phyloP scores from a whole-genome alignment of 2,113 vertebrate species.

The Oncorhynchus mykiss region DNA sequence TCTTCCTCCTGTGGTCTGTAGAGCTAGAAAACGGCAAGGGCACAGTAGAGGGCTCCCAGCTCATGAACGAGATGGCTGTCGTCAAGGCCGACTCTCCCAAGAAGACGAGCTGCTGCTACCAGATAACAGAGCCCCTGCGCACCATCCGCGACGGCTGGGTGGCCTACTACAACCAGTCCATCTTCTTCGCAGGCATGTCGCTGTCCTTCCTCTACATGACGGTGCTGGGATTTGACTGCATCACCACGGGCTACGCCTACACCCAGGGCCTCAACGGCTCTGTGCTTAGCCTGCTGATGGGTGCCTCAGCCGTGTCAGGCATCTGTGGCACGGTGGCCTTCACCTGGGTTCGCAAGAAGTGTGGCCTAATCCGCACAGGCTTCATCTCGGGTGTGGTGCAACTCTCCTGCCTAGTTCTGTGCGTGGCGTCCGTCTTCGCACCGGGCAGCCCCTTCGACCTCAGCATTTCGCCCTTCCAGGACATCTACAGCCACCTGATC shows the following conservation, averaged over 20 bases:
- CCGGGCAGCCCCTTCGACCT: constrained; percentile 94
- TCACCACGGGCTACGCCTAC: constrained; percentile 97
- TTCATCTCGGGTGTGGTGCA: constrained; percentile 88
- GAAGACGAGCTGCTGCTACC: constrained; percentile 70
- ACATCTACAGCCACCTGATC: constrained; percentile 81
- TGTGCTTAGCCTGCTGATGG: constrained; percentile 93
- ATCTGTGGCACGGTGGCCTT: constrained; percentile 95
- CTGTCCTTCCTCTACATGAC: constrained; percentile 98
- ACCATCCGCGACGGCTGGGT: constrained; percentile 90
- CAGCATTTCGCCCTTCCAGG: constrained; percentile 88
- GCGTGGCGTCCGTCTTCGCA: constrained; percentile 86
- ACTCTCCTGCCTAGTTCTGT: constrained; percentile 84
- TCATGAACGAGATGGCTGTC: constrained; percentile 77
- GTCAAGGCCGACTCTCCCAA: constrained; percentile 42
- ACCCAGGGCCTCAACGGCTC: constrained; percentile 94
- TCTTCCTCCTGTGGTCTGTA: constrained; percentile 49
- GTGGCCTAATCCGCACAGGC: constrained; percentile 88
- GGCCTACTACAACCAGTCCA: constrained; percentile 92
- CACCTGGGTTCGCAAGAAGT: constrained; percentile 87
- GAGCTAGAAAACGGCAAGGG: constrained; percentile 76
- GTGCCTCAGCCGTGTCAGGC: constrained; percentile 89
- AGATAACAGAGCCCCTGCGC: constrained; percentile 82
- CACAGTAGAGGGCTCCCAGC: constrained; percentile 79
- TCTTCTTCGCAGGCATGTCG: constrained; percentile 93
- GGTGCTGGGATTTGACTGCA: constrained; percentile 95